Evolutionary conservation across 1,140 invertebrate genomes (phyloP), one percentile per base, ranked within the genome.

Genomic region (Meloidogyne chitwoodi): DNA sequence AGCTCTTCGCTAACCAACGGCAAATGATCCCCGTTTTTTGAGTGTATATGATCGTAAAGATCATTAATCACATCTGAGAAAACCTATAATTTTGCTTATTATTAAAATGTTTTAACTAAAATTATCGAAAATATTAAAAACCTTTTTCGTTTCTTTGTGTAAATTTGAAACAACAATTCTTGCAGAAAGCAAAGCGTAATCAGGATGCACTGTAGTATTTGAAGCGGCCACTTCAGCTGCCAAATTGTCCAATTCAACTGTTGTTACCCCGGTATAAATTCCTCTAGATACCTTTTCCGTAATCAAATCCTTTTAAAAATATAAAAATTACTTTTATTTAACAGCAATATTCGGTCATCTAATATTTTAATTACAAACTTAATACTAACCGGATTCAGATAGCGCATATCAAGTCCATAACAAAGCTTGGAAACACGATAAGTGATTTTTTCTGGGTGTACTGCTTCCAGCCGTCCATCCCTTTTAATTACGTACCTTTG

Each of bases 361-460:
- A n/a, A 38, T 8, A 31, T 31, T 38, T 22, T 16, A 41, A 19
- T 10, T 75, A 16, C 26, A 34, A 19, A 24, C 29, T 6, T 0
- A 22, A 41, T 56, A 34, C 80, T 75, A 90, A 96, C 94, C 29
- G 96, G 94, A 88, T 98, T 94, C 61, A 99, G 92, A 90, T 93
- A 97, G 74, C 98, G 93, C 91, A 93, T 93, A 87, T 98, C 93
- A 2, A 98, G 90, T 34, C 93, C 93, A 90, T 97, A 97, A 85
- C 96, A 97, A 69, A 98, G 89, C 86, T 97, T 98, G 84, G 93
- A 91, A 44, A 99, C 94, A 81, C 96, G 90, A 0, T 93, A 94
- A 1, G 95, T 98, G 73, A 99, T 98, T 91, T 99, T 98, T 88
- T 98, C 95, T 88, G 97, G 93, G 88, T 95, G 93, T 6, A 98